Base-by-base conservation (phyloP, 2,113 vertebrate species). In the Lepus europaeus region DNA sequence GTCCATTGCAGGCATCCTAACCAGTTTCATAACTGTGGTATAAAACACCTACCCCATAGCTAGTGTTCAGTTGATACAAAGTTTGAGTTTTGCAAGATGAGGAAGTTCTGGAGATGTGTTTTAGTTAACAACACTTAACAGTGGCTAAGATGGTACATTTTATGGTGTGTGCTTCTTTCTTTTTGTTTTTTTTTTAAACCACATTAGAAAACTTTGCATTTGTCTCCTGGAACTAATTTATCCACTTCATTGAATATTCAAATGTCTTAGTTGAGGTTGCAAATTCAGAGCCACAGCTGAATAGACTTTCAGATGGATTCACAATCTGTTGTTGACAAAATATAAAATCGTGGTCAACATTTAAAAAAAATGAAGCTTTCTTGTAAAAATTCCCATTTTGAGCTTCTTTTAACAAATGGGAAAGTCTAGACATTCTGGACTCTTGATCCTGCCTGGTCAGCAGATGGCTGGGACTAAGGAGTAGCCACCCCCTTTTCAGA, bases 321-420 rank as follows among this genome's bases (percentile, higher is more conserved):
- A 61, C 9, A 69, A 12, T 36, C 31, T 70, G 51, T 86, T 64
- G 39, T 90, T 39, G 51, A 85, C 63, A 87, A 80, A 87, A n/a
- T 63, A 14, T 17, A 59, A 63, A 84, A 56, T 33, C 25, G 17
- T 77, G 45, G 39, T 90, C 56, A 90, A 25, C 9, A 51, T 91
- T 94, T 51, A 88, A 77, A 0, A 9, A 81, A 92, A 87, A 72
- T 82, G 63, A 68, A 85, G 59, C 77, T 86, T 90, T 90, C 56
- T 64, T 13, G 20, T 64, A n/a, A 73, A 53, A 81, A 49, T 81
- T 27, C 31, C 5, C 59, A 1, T 89, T 66, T 89, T 51, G 77
- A 56, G 29, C 36, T 88, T 90, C 79, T 74, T 20, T 36, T 74
- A 4, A 84, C 88, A 86, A 77, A 77, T 36, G 45, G 56, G 73